Evolutionary conservation across 2,113 vertebrate genomes (phyloP).

Genomic region (Mastomys coucha): DNA sequence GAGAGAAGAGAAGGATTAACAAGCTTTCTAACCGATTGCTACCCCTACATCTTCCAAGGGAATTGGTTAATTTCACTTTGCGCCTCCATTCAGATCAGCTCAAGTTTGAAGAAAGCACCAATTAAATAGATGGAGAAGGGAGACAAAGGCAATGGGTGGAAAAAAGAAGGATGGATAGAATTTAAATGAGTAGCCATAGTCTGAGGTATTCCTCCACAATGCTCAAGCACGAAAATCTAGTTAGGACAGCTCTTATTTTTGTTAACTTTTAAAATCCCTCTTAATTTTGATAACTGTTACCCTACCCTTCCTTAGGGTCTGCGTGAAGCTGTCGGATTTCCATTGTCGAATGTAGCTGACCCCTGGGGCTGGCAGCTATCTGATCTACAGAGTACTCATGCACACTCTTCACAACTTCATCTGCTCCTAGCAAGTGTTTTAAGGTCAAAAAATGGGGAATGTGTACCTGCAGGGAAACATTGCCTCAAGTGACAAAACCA

Average conservation of each 20-base stretch:
- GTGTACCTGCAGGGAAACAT: not conserved
- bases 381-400: not conserved
- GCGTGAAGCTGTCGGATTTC: conserved; percentile 7
- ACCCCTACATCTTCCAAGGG: conserved; percentile 67
- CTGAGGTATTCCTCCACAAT: not conserved
- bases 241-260: not conserved
- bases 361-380: not conserved
- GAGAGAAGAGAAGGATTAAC: conserved; percentile 74
- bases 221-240: not conserved
- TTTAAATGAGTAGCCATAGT: conserved; percentile 68
- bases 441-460: not conserved
- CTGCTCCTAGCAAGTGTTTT: not conserved
- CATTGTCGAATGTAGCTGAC: conserved; percentile 10
- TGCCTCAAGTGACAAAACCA: not conserved
- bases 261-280: not conserved
- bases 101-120: conserved; percentile 65
- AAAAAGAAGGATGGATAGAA: conserved; percentile 54
- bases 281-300: not conserved
- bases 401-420: not conserved
- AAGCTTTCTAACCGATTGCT: conserved; percentile 74
- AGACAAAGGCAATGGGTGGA: conserved; percentile 53
- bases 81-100: conserved; percentile 71
- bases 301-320: not conserved
- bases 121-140: conserved; percentile 62
- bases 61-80: conserved; percentile 77